Conservation (phyloP, 2,113 vertebrate species). For the Periophthalmodon schlosseri region DNA sequence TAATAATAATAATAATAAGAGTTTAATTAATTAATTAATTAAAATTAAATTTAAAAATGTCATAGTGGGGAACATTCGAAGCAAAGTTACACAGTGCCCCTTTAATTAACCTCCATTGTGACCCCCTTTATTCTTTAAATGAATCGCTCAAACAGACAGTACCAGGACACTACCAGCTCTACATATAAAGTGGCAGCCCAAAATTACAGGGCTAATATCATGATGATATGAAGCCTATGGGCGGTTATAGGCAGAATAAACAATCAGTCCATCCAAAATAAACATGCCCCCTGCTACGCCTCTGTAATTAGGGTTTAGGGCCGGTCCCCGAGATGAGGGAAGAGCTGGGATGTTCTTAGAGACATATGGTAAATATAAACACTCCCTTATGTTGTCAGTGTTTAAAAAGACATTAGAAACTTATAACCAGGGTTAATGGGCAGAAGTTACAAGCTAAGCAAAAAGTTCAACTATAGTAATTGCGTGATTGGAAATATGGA, state of each 20-base stretch:
- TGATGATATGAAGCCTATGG: constrained; percentile 56
- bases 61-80: too few species aligned
- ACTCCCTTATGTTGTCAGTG: background rate
- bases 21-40: too few species aligned
- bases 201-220: constrained; percentile 68
- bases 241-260: constrained; percentile 38
- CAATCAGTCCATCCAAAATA: constrained; percentile 58
- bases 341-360: constrained; percentile 9
- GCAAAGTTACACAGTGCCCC: too few species aligned
- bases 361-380: constrained; percentile 33
- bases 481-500: background rate
- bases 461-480: background rate
- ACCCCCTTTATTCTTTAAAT: constrained; percentile 18
- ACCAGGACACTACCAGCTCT: constrained; percentile 28
- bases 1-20: too few species aligned
- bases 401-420: background rate
- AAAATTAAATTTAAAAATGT: too few species aligned
- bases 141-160: constrained; percentile 10
- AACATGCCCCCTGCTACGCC: constrained; percentile 42
- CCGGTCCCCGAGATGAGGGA: constrained; percentile 29
- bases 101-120: background rate
- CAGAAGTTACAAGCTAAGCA: background rate
- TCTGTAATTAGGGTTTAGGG: constrained; percentile 63
- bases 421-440: background rate
- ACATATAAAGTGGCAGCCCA: constrained; percentile 31